Base-by-base conservation (phyloP, 2,797 vertebrate genomes). In the Spinus olivaceus region DNA sequence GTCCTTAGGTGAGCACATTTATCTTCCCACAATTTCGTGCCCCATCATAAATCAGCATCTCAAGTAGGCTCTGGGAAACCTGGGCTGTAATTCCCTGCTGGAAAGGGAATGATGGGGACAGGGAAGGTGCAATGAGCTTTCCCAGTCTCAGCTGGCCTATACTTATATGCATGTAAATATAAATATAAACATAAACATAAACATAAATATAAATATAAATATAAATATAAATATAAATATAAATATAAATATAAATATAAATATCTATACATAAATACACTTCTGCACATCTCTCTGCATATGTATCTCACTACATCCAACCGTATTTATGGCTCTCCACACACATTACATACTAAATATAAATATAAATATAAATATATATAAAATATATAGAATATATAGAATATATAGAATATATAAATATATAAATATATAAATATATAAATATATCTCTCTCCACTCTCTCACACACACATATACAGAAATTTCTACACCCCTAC, bases 11-110 rank as follows among this genome's bases (percentile, higher is more conserved):
- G 41, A 30, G 3, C 39, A 46, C n/a, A 24, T 44, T 50, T 15
- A 28, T 32, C 53, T 47, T 19, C 69, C 25, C 9, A 5, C 0
- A 1, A 0, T 50, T 70, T 20, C 27, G 19, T 70, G 10, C 15
- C 49, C 28, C 32, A 5, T 30, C n/a, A 14, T 27, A 27, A 83
- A 83, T 9, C 27, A 9, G 4, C 53, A 8, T 10, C 64, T 79
- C 41, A 2, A 6, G n/a, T 60, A 13, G 27, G n/a, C 47, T 69
- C 59, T 32, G 49, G 35, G 53, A 3, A 47, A 18, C 6, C 28
- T 6, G 2, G 53, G 41, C 30, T 54, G 32, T 0, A 0, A 37
- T 74, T 84, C 24, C 33, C 25, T 63, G n/a, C 32, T 44, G 80
- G 50, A 28, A 56, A 56, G 1, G 6, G 42, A 50, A 7, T 17